Percentiles rank a stretch among this genome's conserved stretches.
Evolutionary conservation across 2,113 vertebrate genomes (phyloP).

Genomic region (Neoarius graeffei): DNA sequence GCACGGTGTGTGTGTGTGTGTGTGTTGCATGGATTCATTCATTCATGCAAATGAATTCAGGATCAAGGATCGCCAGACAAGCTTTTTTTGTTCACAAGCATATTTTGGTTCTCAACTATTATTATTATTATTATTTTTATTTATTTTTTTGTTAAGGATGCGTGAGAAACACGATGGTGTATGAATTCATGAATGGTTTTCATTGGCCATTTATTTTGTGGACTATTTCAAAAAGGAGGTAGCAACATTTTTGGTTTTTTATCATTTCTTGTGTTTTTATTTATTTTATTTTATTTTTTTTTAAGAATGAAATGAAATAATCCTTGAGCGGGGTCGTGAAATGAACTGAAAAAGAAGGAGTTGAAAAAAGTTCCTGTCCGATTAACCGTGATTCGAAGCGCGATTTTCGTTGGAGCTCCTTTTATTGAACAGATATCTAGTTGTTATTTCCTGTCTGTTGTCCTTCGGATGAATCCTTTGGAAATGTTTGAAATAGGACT

Average conservation of each 20-base stretch:
- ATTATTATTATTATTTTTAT: too few relatives aligned
- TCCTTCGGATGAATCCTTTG: conserved; percentile 49
- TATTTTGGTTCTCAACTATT: conserved; percentile 68
- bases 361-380: conserved; percentile 52
- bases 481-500: conserved; percentile 19
- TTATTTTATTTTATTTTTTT: conserved; percentile 31
- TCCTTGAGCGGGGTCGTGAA: conserved; percentile 8
- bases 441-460: conserved; percentile 39
- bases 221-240: conserved; percentile 78
- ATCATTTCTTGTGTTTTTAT: conserved; percentile 30
- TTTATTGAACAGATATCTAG: conserved; percentile 20
- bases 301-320: not conserved
- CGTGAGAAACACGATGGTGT: conserved; percentile 51
- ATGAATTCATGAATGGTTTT: conserved; percentile 65
- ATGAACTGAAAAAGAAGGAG: conserved; percentile 20
- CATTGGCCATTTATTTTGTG: conserved; percentile 66
- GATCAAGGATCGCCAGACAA: conserved; percentile 61
- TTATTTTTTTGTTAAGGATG: conserved; percentile 58
- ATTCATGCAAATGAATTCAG: conserved; percentile 63
- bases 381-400: conserved; percentile 64
- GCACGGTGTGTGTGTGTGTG: conserved; percentile 24
- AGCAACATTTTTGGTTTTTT: conserved; percentile 79
- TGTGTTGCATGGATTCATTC: conserved; percentile 63
- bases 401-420: conserved; percentile 48
- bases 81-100: conserved; percentile 51